phyloP scores from a whole-genome alignment of 2,888 invertebrate species.

The Siphlonurus alternatus region DNA sequence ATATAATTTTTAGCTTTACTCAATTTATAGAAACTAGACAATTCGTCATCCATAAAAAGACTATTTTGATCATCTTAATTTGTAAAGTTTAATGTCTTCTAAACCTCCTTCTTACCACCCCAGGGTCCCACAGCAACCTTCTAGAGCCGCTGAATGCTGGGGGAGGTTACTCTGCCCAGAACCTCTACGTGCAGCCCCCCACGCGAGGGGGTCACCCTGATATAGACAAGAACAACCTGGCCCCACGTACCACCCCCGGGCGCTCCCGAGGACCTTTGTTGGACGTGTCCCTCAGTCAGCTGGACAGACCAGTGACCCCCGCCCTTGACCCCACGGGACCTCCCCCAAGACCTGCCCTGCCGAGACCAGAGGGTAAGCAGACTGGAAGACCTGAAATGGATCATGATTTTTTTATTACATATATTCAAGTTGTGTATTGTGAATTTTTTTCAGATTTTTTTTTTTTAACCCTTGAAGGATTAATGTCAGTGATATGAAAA shows the following conservation, averaged over 20 bases:
- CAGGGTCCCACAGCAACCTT: constrained; percentile 21
- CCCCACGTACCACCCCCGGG: constrained; percentile 35
- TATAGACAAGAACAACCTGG: constrained; percentile 47
- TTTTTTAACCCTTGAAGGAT: too few relatives aligned
- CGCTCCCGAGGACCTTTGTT: constrained; percentile 47
- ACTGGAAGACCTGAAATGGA: background rate
- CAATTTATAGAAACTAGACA: too few relatives aligned
- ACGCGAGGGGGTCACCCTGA: constrained; percentile 36
- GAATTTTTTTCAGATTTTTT: too few relatives aligned
- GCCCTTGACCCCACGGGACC: constrained; percentile 22
- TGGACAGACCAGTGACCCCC: constrained; percentile 37
- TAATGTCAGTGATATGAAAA: too few relatives aligned
- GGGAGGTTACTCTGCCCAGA: constrained; percentile 42
- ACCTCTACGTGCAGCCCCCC: constrained; percentile 81
- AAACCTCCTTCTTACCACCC: constrained; percentile 8
- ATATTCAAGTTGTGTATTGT: constrained; percentile 3
- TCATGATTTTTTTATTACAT: constrained; percentile 5
- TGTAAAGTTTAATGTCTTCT: too few relatives aligned
- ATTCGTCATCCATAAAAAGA: too few relatives aligned
- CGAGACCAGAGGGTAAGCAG: constrained; percentile 62
- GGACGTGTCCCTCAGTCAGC: constrained; percentile 39
- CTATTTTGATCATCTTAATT: too few relatives aligned
- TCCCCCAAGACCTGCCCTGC: constrained; percentile 74
- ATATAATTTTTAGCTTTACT: too few relatives aligned
- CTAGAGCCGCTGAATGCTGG: background rate